Evolutionary conservation across 2,113 vertebrate species (phyloP).

Genomic region (Struthidea cinerea): DNA sequence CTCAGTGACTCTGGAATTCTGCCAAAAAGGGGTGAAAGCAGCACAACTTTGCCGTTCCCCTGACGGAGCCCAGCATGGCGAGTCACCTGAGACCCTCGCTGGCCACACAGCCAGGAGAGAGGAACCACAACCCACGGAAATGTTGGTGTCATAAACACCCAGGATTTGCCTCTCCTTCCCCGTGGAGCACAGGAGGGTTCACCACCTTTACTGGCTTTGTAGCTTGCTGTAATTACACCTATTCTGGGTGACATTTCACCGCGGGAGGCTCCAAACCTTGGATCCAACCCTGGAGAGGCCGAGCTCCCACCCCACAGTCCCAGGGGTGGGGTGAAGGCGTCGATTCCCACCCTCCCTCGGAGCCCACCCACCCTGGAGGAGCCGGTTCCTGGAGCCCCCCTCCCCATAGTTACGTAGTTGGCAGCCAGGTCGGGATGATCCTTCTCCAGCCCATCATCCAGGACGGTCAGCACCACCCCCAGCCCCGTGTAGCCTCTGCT

Average conservation of each 20-base stretch:
- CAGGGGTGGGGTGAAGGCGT: fast-evolving
- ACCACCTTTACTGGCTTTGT: slow-evolving; percentile 8
- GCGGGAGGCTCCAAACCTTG: neutral
- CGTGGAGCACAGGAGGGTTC: neutral
- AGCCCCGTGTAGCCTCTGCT: slow-evolving; percentile 86
- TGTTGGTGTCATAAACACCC: fast-evolving
- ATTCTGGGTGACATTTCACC: neutral
- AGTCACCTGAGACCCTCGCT: fast-evolving
- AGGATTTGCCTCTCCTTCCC: neutral
- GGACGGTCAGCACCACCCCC: slow-evolving; percentile 89
- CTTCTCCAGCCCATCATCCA: slow-evolving; percentile 95
- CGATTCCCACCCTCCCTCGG: neutral
- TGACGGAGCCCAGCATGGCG: fast-evolving
- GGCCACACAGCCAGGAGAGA: fast-evolving
- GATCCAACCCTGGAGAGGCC: neutral
- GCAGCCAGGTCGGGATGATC: slow-evolving; percentile 88
- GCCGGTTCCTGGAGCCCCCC: neutral
- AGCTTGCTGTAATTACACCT: slow-evolving; percentile 11
- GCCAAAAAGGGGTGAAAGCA: neutral
- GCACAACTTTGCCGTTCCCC: neutral
- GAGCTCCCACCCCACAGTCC: neutral
- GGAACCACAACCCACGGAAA: neutral
- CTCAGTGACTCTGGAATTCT: neutral
- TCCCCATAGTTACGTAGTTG: slow-evolving; percentile 88
- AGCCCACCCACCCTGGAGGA: neutral